Evolutionary conservation across 2,888 invertebrate genomes (phyloP).

Genomic region (Cryptus armator): DNA sequence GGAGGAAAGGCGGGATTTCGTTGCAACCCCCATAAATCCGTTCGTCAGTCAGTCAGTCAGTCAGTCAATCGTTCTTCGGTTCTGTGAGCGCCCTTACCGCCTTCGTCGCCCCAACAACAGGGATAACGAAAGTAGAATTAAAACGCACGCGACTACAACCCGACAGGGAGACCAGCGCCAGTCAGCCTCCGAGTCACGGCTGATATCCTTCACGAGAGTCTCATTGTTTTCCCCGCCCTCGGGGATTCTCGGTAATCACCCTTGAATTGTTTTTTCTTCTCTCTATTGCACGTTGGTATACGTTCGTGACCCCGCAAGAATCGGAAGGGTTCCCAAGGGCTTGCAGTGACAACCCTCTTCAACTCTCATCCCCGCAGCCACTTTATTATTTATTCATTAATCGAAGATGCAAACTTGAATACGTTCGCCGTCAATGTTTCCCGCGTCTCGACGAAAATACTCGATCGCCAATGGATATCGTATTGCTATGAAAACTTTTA

Average conservation of each 20-base stretch:
- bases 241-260: conserved; percentile 74
- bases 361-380: conserved; percentile 59
- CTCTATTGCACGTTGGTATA: conserved; percentile 49
- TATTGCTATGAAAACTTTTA: neutral
- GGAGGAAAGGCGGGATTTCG: conserved; percentile 45
- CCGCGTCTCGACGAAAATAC: neutral
- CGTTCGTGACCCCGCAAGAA: conserved; percentile 72
- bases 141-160: conserved; percentile 77
- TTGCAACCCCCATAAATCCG: conserved; percentile 71
- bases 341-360: conserved; percentile 43
- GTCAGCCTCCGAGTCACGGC: conserved; percentile 66
- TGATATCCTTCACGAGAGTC: conserved; percentile 68
- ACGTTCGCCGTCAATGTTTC: neutral
- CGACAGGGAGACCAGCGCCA: conserved; percentile 35
- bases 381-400: conserved; percentile 71
- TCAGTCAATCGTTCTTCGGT: conserved; percentile 79
- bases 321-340: conserved; percentile 57
- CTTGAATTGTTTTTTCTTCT: conserved; percentile 73
- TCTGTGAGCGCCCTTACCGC: conserved; percentile 39
- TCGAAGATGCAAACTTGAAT: conserved; percentile 56
- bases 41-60: conserved; percentile 76
- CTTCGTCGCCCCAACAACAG: conserved; percentile 41
- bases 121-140: conserved; percentile 78
- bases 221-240: conserved; percentile 75
- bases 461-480: neutral